Evolutionary conservation across 2,888 invertebrate genomes (phyloP), one percentile per base, ranked within the genome.

Genomic region (Masnerella sp.): DNA sequence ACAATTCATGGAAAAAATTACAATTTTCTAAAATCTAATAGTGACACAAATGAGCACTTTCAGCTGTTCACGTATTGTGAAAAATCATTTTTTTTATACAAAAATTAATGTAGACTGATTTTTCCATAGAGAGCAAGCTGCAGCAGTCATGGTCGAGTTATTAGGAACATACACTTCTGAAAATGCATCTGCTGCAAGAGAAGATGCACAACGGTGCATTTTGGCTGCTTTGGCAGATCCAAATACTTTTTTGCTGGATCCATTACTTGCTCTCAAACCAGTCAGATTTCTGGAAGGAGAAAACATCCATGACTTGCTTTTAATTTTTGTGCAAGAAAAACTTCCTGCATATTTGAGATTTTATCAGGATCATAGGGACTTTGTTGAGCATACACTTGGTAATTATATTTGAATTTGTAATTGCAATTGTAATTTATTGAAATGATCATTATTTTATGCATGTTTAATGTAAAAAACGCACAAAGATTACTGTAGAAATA

Each of bases 161-260:
- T 89, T 99, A 62, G 96, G 96, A 17, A 98, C 99, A 0, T 99
- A 99, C 88, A 98, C 97, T 17, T 94, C 97, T 72, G 98, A 98
- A 83, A 98, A 98, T 89, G 99, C 99, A 0, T 96, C 96, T 1
- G 95, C 96, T 76, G 99, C 99, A 0, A 91, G 97, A 77, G 97
- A 98, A 86, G 99, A 99, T 89, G 99, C 99, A 1, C 96, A 96
- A 83, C 93, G 95, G 83, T 99, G 99, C 87, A 98, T 99, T 83
- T 94, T 96, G 11, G 95, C 98, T 1, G 98, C 98, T 14, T 89
- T 99, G 62, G 97, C 95, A 5, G 98, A 99, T 88, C 98, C 98
- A 9, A 95, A 94, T 84, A 96, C 97, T 78, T 98, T 97, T 89
- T 91, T 99, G 12, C 89, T 99, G 83, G 99, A 99, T 88, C 98